These are phyloP conservation scores for Rhaphigaster nebulosa DNA, from an alignment of 2,888 invertebrate species.

Conservation along the genomic window DNA sequence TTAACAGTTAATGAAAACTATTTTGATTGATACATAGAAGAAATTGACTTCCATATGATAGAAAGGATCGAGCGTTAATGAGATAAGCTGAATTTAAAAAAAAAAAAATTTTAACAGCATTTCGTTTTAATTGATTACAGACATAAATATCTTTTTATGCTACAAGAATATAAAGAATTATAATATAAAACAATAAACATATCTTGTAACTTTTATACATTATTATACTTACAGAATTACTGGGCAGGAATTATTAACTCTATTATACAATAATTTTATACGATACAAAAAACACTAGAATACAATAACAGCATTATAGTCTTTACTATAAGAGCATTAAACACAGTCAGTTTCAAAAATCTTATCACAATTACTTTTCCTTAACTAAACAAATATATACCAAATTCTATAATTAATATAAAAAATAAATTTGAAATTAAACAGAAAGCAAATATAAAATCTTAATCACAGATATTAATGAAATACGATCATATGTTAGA, in stretches of 20 bases:
- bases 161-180: not conserved
- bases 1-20: too few species aligned
- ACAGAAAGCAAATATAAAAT: not conserved
- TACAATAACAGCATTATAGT: not conserved
- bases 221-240: not conserved
- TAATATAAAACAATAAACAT: not conserved
- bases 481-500: not conserved
- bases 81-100: not conserved
- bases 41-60: not conserved
- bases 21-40: too few species aligned
- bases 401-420: not conserved
- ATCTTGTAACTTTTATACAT: not conserved
- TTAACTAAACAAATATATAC: not conserved
- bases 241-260: not conserved
- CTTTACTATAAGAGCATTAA: not conserved
- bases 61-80: not conserved
- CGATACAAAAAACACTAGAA: not conserved
- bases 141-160: not conserved
- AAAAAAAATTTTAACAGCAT: not conserved
- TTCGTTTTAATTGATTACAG: not conserved
- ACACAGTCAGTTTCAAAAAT: conserved; percentile 26
- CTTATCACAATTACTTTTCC: conserved; percentile 17
- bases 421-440: not conserved
- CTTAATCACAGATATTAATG: not conserved
- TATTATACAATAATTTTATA: not conserved